phyloP scores from a whole-genome alignment of 2,797 vertebrate species.

The Galago senegalensis region DNA sequence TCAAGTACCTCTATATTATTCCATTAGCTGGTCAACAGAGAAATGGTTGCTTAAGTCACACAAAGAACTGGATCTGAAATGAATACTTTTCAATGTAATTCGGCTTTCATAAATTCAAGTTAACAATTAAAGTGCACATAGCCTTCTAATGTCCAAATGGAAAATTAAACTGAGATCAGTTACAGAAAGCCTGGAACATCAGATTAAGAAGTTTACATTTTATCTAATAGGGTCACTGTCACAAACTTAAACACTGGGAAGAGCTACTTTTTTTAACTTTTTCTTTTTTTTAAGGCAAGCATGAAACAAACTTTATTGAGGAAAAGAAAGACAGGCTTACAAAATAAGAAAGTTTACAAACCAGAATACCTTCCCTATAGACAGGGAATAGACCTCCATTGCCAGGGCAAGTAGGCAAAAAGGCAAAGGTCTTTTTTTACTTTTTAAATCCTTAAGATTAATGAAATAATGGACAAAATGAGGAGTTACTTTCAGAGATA shows the following conservation, averaged over 20 bases:
- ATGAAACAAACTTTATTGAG: too few relatives aligned
- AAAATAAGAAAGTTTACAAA: too few relatives aligned
- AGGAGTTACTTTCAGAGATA: slow-evolving; percentile 49
- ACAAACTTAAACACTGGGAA: slow-evolving; percentile 42
- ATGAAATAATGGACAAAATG: slow-evolving; percentile 3
- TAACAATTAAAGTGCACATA: slow-evolving; percentile 46
- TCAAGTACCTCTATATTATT: slow-evolving; percentile 38
- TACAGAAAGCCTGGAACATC: slow-evolving; percentile 61
- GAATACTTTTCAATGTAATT: slow-evolving; percentile 44
- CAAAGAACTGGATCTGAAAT: slow-evolving; percentile 59
- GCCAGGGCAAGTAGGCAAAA: too few relatives aligned
- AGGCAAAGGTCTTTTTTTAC: background rate
- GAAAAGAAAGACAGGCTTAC: too few relatives aligned
- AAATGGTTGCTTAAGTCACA: slow-evolving; percentile 51
- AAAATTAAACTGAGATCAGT: slow-evolving; percentile 63
- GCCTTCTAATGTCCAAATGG: slow-evolving; percentile 28
- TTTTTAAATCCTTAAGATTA: slow-evolving; percentile 45
- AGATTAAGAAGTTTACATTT: slow-evolving; percentile 66
- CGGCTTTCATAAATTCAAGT: slow-evolving; percentile 60
- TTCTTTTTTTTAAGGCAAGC: too few relatives aligned
- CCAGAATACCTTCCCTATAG: too few relatives aligned
- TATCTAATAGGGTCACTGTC: slow-evolving; percentile 8
- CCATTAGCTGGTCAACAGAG: slow-evolving; percentile 37
- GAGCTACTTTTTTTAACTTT: slow-evolving; percentile 51
- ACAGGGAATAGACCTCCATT: too few relatives aligned